Evolutionary conservation across 64 coral and sea anemone species (phyloP).

Genomic region (Stichodactyla helianthus): DNA sequence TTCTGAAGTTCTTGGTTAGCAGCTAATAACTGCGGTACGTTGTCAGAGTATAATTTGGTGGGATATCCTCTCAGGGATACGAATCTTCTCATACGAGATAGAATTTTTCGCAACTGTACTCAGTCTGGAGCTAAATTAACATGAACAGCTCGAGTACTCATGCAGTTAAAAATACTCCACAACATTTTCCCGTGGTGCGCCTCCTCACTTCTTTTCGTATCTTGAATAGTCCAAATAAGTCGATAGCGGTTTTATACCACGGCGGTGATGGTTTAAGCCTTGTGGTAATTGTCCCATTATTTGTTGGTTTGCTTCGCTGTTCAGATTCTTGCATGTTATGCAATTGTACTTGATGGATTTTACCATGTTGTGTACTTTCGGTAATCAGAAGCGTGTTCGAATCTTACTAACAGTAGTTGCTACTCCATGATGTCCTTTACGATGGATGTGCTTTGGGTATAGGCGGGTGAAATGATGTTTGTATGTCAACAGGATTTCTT

Average conservation of each 20-base stretch:
- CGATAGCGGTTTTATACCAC: not conserved
- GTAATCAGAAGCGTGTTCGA: too few species aligned
- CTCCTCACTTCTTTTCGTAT: not conserved
- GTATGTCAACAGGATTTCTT: too few species aligned
- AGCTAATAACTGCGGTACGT: conserved; percentile 7
- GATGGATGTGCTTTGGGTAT: too few species aligned
- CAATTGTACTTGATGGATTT: too few species aligned
- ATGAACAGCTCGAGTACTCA: not conserved
- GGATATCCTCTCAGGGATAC: conserved; percentile 11
- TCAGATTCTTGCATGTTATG: too few species aligned
- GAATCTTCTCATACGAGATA: conserved; percentile 27
- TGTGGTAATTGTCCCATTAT: too few species aligned
- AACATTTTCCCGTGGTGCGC: not conserved
- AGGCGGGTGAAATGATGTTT: too few species aligned
- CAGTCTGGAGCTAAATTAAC: conserved; percentile 5
- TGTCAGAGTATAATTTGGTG: not conserved
- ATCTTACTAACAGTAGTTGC: too few species aligned
- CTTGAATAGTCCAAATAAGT: not conserved
- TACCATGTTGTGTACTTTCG: too few species aligned
- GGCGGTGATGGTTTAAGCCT: not conserved
- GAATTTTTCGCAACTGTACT: conserved; percentile 27
- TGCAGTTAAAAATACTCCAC: not conserved
- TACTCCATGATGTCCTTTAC: too few species aligned
- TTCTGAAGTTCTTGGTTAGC: conserved; percentile 18
- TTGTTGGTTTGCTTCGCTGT: too few species aligned